Conservation (phyloP, 2,113 vertebrate species). For the Phocoena phocoena region DNA sequence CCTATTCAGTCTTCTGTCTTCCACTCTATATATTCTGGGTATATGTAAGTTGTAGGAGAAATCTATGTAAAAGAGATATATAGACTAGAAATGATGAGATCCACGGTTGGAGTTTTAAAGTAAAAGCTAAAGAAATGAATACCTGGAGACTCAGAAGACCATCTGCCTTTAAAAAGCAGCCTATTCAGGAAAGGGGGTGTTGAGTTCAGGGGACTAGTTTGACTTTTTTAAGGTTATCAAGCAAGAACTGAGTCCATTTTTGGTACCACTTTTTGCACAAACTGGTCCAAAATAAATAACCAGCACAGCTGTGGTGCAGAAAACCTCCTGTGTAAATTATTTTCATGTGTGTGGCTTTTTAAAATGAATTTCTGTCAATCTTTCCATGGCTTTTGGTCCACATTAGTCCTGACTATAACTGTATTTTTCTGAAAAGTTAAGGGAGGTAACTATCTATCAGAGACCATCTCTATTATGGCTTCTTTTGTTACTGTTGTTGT, state of each 20-base stretch:
- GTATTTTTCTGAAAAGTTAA: constrained; percentile 74
- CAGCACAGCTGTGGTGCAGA: constrained; percentile 81
- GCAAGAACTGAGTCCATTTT: constrained; percentile 70
- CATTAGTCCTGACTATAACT: constrained; percentile 68
- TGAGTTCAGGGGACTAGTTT: constrained; percentile 49
- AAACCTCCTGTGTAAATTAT: constrained; percentile 84
- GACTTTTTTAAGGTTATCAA: constrained; percentile 74
- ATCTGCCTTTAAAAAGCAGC: constrained; percentile 31
- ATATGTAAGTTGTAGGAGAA: constrained; percentile 21
- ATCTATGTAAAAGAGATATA: constrained; percentile 17
- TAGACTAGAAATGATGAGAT: constrained; percentile 49
- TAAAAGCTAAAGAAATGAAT: constrained; percentile 31
- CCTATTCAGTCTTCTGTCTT: not conserved
- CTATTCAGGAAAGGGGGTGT: constrained; percentile 2
- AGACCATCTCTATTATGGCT: constrained; percentile 63
- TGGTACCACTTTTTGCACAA: constrained; percentile 60
- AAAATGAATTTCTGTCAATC: constrained; percentile 85
- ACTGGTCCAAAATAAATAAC: constrained; percentile 78
- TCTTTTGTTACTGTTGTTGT: not conserved
- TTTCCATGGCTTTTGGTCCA: constrained; percentile 83
- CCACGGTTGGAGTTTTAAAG: not conserved
- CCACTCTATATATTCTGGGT: not conserved
- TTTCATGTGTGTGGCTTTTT: constrained; percentile 87
- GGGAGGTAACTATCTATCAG: constrained; percentile 71
- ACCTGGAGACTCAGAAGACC: constrained; percentile 2